Percentiles rank a stretch among this genome's conserved stretches.
phyloP scores from a whole-genome alignment of 1,140 invertebrate species.

The Hyles vespertilio region DNA sequence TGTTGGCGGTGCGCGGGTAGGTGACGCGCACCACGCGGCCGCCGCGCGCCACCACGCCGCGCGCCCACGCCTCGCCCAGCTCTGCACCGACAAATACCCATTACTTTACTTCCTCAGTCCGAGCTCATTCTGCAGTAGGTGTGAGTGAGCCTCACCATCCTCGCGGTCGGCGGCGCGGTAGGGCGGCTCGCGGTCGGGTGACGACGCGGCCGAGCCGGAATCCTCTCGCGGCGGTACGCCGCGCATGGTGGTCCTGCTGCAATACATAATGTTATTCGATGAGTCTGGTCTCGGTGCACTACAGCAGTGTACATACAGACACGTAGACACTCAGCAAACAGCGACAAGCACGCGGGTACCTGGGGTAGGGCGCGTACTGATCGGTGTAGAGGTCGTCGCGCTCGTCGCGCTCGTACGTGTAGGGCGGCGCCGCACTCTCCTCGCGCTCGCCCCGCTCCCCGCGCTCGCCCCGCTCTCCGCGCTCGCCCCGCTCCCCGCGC shows the following conservation, averaged over 20 bases:
- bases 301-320: too few relatives aligned
- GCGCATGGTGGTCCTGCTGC: slow-evolving; percentile 45
- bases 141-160: slow-evolving; percentile 31
- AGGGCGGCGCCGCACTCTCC: slow-evolving; percentile 22
- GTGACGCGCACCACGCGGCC: slow-evolving; percentile 94
- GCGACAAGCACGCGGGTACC: slow-evolving; percentile 29
- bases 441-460: slow-evolving; percentile 21
- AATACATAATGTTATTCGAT: background rate
- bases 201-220: slow-evolving; percentile 65
- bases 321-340: background rate
- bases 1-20: slow-evolving; percentile 97
- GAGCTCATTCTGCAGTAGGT: too few relatives aligned
- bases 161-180: slow-evolving; percentile 46
- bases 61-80: slow-evolving; percentile 81
- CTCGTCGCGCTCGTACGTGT: slow-evolving; percentile 51
- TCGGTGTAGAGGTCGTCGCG: slow-evolving; percentile 63
- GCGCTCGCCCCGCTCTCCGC: slow-evolving; percentile 25
- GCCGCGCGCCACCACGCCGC: slow-evolving; percentile 84
- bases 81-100: slow-evolving; percentile 20
- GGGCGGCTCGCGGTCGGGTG: slow-evolving; percentile 57
- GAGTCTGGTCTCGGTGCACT: too few relatives aligned
- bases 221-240: slow-evolving; percentile 42
- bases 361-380: slow-evolving; percentile 57
- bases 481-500: slow-evolving; percentile 24
- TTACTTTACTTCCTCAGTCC: background rate